These are phyloP conservation scores for Zaprionus inermis DNA, from an alignment of 1,140 invertebrate species.

Conservation along the genomic window DNA sequence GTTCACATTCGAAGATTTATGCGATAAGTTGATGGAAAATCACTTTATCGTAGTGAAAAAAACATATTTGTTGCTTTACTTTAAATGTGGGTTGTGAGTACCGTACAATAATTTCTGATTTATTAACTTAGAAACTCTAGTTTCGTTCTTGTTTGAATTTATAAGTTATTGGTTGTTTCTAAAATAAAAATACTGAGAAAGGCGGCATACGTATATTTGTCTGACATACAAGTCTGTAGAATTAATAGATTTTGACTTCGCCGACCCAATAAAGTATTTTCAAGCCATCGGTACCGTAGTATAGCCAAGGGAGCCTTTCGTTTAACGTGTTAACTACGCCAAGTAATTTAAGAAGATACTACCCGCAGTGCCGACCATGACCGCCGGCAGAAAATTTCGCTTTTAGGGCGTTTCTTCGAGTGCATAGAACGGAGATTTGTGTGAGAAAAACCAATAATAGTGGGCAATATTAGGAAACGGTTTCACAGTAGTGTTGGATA, in stretches of 20 bases:
- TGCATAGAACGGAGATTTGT: not conserved
- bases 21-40: conserved; percentile 1
- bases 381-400: not conserved
- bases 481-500: conserved; percentile 4
- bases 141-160: not conserved
- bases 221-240: not conserved
- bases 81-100: not conserved
- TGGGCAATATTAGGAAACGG: not conserved
- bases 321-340: too few relatives aligned
- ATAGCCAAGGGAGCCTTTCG: too few relatives aligned
- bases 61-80: not conserved
- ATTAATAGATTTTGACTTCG: not conserved
- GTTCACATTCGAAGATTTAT: conserved; percentile 4
- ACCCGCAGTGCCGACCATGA: not conserved
- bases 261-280: too few relatives aligned
- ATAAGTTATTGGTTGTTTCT: not conserved
- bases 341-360: not conserved
- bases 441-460: conserved; percentile 1
- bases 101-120: not conserved
- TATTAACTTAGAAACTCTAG: not conserved
- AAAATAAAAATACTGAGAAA: not conserved
- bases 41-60: not conserved
- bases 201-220: too few relatives aligned
- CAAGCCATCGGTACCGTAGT: too few relatives aligned
- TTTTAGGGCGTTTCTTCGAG: not conserved